A percentile compares a stretch with the other conserved stretches of the same genome.
phyloP scores from a whole-genome alignment of 2,888 invertebrate genomes.

The Junonia oenone region DNA sequence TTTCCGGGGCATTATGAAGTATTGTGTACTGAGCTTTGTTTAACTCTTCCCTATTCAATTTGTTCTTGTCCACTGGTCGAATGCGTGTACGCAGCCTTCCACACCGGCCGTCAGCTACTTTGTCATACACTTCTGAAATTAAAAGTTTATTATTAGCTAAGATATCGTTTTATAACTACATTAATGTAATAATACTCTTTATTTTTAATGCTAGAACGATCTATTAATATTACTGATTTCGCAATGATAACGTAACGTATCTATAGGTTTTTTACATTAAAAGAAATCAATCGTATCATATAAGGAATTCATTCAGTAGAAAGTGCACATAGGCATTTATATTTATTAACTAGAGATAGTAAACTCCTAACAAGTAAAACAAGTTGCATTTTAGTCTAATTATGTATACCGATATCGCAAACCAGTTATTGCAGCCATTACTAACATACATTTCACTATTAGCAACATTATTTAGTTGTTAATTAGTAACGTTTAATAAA shows the following conservation, averaged over 20 bases:
- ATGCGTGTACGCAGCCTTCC: slow-evolving; percentile 65
- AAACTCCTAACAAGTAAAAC: slow-evolving; percentile 4
- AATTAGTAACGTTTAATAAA: neutral
- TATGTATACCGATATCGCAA: neutral
- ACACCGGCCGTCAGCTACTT: slow-evolving; percentile 62
- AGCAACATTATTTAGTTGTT: neutral
- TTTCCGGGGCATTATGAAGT: slow-evolving; percentile 45
- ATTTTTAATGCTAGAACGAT: too few relatives aligned
- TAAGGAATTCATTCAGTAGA: slow-evolving; percentile 1
- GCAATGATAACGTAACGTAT: neutral
- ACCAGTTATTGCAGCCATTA: slow-evolving; percentile 8
- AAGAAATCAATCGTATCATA: neutral
- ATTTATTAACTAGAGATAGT: slow-evolving; percentile 2
- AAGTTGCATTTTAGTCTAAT: slow-evolving; percentile 16
- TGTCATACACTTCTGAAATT: slow-evolving; percentile 59
- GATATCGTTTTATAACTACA: too few relatives aligned
- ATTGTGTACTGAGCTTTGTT: slow-evolving; percentile 61
- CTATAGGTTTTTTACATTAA: neutral
- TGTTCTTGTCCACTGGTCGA: slow-evolving; percentile 51
- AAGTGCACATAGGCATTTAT: slow-evolving; percentile 3
- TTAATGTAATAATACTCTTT: too few relatives aligned
- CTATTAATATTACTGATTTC: too few relatives aligned
- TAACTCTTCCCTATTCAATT: slow-evolving; percentile 57
- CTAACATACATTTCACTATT: neutral
- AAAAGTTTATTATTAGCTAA: slow-evolving; percentile 4